These are phyloP conservation scores for Mythimna albipuncta DNA, from an alignment of 2,888 invertebrate genomes.

Conservation along the genomic window DNA sequence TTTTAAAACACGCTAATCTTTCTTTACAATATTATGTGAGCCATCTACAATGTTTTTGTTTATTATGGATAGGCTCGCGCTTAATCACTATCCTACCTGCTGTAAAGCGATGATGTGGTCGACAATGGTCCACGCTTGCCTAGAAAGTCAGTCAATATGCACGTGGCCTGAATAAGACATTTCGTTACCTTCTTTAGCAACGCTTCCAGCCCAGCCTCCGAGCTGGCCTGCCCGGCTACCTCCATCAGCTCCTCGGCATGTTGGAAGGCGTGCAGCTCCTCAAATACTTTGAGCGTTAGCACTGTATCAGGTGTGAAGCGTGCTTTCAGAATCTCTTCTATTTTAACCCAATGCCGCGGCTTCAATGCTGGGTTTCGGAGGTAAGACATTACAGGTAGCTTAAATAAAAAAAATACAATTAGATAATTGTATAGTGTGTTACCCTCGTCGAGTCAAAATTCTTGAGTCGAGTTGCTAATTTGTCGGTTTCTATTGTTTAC, in stretches of 20 bases:
- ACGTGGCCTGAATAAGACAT: neutral
- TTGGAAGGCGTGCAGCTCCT: slow-evolving; percentile 94
- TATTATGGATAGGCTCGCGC: too few species aligned
- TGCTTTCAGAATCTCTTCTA: slow-evolving; percentile 94
- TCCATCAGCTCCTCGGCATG: slow-evolving; percentile 95
- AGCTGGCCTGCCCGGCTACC: slow-evolving; percentile 96
- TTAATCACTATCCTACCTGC: too few species aligned
- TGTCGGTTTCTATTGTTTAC: too few species aligned
- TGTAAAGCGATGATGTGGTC: too few species aligned
- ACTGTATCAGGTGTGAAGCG: slow-evolving; percentile 93
- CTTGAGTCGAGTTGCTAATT: too few species aligned
- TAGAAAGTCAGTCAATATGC: neutral
- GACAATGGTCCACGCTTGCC: too few species aligned
- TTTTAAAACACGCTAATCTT: too few species aligned
- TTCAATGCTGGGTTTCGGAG: slow-evolving; percentile 95
- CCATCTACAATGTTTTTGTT: too few species aligned
- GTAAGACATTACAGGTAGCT: slow-evolving; percentile 95
- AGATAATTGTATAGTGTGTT: neutral
- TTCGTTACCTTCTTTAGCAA: slow-evolving; percentile 93
- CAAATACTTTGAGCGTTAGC: slow-evolving; percentile 92
- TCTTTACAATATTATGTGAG: too few species aligned
- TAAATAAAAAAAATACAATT: slow-evolving; percentile 53
- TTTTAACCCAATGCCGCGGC: slow-evolving; percentile 95
- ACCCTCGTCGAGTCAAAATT: too few species aligned
- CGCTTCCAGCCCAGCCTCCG: slow-evolving; percentile 95